Evolutionary conservation across 2,888 invertebrate species (phyloP).

Genomic region (Cantharis rustica): DNA sequence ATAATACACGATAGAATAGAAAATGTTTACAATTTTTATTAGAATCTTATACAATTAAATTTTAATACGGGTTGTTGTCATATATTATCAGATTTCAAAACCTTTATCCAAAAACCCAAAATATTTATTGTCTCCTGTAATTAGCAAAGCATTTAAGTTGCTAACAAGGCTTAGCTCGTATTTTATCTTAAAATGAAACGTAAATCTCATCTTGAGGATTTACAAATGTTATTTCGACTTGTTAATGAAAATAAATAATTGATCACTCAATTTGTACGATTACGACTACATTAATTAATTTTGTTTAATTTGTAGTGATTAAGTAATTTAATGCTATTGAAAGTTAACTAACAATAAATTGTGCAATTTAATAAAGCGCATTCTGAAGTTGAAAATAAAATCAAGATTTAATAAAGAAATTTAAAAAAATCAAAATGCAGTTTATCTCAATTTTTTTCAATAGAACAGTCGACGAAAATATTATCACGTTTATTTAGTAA

Average conservation of each 20-base stretch:
- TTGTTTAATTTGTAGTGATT: background rate
- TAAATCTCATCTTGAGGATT: background rate
- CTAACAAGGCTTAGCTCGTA: background rate
- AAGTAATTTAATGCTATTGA: background rate
- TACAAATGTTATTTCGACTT: background rate
- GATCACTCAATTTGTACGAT: background rate
- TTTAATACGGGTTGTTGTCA: background rate
- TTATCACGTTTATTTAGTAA: slow-evolving; percentile 4
- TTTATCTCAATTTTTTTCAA: background rate
- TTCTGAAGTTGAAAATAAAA: background rate
- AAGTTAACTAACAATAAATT: background rate
- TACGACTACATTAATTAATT: background rate
- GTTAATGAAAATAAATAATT: slow-evolving; percentile 4
- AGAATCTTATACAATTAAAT: background rate
- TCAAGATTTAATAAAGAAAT: background rate
- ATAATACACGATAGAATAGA: too few species aligned
- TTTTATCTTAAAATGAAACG: background rate
- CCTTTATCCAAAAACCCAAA: background rate
- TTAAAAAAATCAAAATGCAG: background rate
- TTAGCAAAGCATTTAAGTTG: background rate
- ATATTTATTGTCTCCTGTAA: background rate
- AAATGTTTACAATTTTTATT: background rate
- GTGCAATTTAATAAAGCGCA: background rate
- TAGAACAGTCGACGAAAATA: background rate
- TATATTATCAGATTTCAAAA: background rate